Conservation (phyloP, 1,140 invertebrate species). For the Atta texana region DNA sequence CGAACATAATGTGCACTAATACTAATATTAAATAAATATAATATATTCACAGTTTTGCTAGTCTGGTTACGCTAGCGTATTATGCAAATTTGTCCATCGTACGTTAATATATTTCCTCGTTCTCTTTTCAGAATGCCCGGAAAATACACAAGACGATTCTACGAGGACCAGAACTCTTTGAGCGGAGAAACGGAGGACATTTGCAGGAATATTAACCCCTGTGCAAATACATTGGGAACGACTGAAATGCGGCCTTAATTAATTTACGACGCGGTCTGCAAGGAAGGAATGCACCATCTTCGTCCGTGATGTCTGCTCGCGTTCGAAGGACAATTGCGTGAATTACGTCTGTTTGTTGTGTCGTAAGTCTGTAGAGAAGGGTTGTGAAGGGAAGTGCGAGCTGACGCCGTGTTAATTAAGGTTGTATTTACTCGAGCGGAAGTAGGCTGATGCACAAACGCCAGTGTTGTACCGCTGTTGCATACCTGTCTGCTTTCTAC, state of each 20-base stretch:
- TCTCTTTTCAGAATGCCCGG: not conserved
- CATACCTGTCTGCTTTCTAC: constrained; percentile 54
- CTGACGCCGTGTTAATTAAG: constrained; percentile 81
- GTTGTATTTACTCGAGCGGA: constrained; percentile 78
- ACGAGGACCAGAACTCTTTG: constrained; percentile 51
- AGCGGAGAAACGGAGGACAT: not conserved
- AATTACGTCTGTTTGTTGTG: constrained; percentile 78
- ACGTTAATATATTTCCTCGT: constrained; percentile 41
- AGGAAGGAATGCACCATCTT: constrained; percentile 60
- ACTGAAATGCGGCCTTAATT: constrained; percentile 60
- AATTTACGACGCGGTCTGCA: constrained; percentile 57
- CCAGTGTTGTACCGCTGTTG: constrained; percentile 50
- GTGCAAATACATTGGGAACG: constrained; percentile 57
- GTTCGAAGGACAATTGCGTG: constrained; percentile 74
- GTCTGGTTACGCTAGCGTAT: not conserved
- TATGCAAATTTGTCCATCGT: constrained; percentile 25
- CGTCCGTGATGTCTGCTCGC: constrained; percentile 39
- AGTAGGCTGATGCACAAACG: constrained; percentile 73
- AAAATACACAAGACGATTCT: constrained; percentile 14
- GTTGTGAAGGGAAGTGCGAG: constrained; percentile 67
- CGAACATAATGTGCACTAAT: not conserved
- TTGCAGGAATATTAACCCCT: constrained; percentile 49
- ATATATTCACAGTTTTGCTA: not conserved
- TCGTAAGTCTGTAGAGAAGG: constrained; percentile 71
- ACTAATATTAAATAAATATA: not conserved